phyloP scores from a whole-genome alignment of 1,140 invertebrate species.

The Wasmannia auropunctata region DNA sequence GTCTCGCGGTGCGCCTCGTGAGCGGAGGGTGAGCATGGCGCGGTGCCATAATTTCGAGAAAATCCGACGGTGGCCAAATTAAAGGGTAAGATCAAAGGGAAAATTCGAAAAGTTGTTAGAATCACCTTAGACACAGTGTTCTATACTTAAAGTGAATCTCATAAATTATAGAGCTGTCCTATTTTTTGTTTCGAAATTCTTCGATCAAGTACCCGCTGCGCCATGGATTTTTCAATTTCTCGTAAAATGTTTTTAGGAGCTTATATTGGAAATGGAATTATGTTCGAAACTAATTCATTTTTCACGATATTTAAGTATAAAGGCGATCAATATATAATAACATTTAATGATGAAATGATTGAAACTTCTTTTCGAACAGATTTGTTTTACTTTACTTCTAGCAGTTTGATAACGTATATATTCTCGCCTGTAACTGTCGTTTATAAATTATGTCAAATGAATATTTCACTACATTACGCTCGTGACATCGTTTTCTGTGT shows the following conservation, averaged over 20 bases:
- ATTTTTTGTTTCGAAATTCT: not conserved
- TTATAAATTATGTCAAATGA: not conserved
- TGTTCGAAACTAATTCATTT: not conserved
- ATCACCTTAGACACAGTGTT: not conserved
- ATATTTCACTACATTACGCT: not conserved
- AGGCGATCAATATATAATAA: not conserved
- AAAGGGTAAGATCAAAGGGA: not conserved
- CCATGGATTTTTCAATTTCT: not conserved
- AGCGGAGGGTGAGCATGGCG: not conserved
- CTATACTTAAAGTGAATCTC: not conserved
- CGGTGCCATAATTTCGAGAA: not conserved
- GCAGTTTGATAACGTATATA: not conserved
- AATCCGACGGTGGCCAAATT: not conserved
- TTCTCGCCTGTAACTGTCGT: not conserved
- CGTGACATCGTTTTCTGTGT: not conserved
- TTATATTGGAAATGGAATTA: conserved; percentile 26
- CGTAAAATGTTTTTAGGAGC: conserved; percentile 1
- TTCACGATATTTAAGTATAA: not conserved
- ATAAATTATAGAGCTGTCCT: not conserved
- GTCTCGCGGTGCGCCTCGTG: not conserved
- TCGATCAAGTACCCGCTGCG: not conserved
- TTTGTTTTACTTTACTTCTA: not conserved
- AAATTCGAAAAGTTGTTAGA: not conserved
- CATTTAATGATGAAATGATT: conserved; percentile 11
- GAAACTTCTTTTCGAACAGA: not conserved